Conservation (phyloP, 2,113 vertebrate species). For the Thalassarche chlororhynchos region DNA sequence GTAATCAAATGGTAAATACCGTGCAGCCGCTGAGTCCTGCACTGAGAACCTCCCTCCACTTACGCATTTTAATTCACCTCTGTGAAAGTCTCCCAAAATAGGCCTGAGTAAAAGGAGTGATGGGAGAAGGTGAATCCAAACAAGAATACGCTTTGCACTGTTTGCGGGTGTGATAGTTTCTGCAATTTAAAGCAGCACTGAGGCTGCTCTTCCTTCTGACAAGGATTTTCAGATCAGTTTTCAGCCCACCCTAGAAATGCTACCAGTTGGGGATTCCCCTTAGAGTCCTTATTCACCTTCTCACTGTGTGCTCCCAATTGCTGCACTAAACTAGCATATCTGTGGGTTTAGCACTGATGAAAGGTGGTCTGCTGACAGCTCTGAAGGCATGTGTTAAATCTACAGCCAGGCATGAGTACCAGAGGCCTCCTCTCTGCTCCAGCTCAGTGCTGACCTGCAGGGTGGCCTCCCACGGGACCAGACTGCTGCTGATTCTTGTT, state of each 20-base stretch:
- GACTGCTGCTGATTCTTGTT: not conserved
- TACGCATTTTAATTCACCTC: not conserved
- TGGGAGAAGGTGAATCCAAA: not conserved
- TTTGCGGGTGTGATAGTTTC: not conserved
- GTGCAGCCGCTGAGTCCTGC: not conserved
- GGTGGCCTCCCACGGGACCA: not conserved
- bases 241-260: not conserved
- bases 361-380: not conserved
- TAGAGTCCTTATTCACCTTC: not conserved
- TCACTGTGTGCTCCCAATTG: not conserved
- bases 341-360: not conserved
- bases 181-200: not conserved
- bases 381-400: not conserved
- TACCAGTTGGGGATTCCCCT: not conserved
- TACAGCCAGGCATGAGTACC: not conserved
- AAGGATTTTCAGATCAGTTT: not conserved
- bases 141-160: not conserved
- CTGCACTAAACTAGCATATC: not conserved
- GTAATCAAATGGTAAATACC: not conserved
- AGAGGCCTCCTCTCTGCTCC: not conserved
- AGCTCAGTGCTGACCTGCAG: not conserved
- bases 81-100: not conserved
- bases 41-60: not conserved
- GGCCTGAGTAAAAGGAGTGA: not conserved
- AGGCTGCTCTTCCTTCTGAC: not conserved